Conservation (phyloP, 2,888 invertebrate genomes). For the Lutraria lutraria region DNA sequence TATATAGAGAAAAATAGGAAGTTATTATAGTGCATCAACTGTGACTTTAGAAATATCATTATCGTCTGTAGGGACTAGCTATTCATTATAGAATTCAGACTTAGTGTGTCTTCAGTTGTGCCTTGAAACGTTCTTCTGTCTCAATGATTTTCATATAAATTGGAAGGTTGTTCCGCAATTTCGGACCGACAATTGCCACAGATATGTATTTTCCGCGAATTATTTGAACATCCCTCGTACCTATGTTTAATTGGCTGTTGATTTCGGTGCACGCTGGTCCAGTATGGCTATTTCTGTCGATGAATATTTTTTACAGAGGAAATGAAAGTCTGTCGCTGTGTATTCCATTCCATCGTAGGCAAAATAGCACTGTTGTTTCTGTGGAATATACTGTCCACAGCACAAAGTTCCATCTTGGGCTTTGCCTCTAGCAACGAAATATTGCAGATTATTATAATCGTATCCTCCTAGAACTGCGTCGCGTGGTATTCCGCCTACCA, state of each 20-base stretch:
- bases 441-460: constrained; percentile 35
- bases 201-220: too few relatives aligned
- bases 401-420: constrained; percentile 46
- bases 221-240: neutral
- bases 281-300: neutral
- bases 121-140: too few relatives aligned
- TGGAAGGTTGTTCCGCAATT: too few relatives aligned
- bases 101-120: too few relatives aligned
- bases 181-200: too few relatives aligned
- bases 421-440: constrained; percentile 44
- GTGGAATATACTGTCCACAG: constrained; percentile 47
- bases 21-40: too few relatives aligned
- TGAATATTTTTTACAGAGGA: constrained; percentile 40
- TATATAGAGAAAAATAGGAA: too few relatives aligned
- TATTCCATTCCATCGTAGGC: constrained; percentile 44
- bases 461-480: constrained; percentile 47
- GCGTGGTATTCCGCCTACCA: constrained; percentile 46
- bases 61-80: too few relatives aligned
- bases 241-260: neutral
- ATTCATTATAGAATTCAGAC: too few relatives aligned
- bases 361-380: constrained; percentile 45
- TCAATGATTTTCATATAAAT: too few relatives aligned
- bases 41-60: too few relatives aligned
- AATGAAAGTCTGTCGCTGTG: constrained; percentile 32
- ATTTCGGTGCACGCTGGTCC: neutral